A percentile compares a stretch with the other conserved stretches of the same genome.
Evolutionary conservation across 2,797 vertebrate species (phyloP).

Genomic region (Luscinia megarhynchos): DNA sequence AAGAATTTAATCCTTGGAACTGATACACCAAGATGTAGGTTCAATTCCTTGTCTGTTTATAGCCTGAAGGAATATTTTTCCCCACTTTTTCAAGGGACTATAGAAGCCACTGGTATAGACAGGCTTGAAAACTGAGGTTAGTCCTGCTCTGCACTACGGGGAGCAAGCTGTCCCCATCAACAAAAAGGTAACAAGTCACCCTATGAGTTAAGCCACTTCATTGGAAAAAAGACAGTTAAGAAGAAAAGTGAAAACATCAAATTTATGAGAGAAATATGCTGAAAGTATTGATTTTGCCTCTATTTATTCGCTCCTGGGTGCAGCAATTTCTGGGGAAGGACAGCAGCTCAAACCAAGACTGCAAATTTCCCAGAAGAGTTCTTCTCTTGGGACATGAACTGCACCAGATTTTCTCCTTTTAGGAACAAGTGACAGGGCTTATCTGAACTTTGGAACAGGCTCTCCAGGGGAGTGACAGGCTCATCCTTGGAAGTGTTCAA

Average conservation of each 20-base stretch:
- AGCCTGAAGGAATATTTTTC: background rate
- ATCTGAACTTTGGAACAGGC: background rate
- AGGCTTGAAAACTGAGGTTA: background rate
- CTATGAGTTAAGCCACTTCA: background rate
- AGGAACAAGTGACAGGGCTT: background rate
- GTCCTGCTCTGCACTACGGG: background rate
- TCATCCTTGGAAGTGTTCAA: background rate
- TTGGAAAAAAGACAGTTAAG: background rate
- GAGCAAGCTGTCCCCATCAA: accelerated
- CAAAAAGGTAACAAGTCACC: background rate
- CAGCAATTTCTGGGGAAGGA: background rate
- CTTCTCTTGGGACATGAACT: background rate
- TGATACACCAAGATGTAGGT: background rate
- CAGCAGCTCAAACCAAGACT: background rate
- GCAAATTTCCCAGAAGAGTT: background rate
- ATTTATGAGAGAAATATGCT: background rate
- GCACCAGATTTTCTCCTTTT: background rate
- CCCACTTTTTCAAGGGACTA: background rate
- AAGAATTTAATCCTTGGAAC: background rate
- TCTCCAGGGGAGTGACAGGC: background rate
- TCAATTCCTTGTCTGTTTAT: background rate
- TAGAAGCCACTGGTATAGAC: background rate
- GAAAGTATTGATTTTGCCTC: background rate
- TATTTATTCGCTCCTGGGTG: background rate
- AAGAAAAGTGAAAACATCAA: background rate